A percentile compares a stretch with the other conserved stretches of the same genome.
Conservation (phyloP, 2,113 vertebrate genomes). For the Scartelaos histophorus region DNA sequence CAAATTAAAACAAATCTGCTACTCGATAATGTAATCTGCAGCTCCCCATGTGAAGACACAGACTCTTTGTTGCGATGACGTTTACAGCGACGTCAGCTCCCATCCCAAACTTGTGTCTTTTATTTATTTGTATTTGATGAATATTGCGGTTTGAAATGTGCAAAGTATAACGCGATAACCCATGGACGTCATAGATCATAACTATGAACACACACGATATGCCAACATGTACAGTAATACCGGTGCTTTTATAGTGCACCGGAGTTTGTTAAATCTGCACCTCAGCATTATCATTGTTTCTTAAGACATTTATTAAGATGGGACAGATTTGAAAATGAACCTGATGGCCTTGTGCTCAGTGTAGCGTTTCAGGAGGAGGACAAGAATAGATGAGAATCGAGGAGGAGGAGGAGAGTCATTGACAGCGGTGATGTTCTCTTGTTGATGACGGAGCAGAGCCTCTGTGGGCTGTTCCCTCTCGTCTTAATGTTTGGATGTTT, state of each 20-base stretch:
- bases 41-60: no score
- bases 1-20: no score
- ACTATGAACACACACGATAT: no score
- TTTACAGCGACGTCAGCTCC: no score
- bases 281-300: not conserved
- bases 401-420: slow-evolving; percentile 16
- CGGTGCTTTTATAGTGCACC: not conserved
- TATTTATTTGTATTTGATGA: no score
- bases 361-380: slow-evolving; percentile 17
- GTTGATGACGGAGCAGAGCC: slow-evolving; percentile 48
- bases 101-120: no score
- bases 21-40: no score
- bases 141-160: no score
- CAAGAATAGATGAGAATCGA: not conserved
- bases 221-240: no score
- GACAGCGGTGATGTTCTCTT: slow-evolving; percentile 19
- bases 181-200: no score
- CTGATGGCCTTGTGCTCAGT: not conserved
- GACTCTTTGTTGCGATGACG: no score
- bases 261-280: not conserved
- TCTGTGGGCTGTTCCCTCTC: slow-evolving; percentile 29
- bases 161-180: no score
- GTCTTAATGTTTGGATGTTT: slow-evolving; percentile 31
- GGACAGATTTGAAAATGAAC: slow-evolving; percentile 11
- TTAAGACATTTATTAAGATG: not conserved